phyloP scores from a whole-genome alignment of 2,888 invertebrate genomes.

The Clistopyga incitator region DNA sequence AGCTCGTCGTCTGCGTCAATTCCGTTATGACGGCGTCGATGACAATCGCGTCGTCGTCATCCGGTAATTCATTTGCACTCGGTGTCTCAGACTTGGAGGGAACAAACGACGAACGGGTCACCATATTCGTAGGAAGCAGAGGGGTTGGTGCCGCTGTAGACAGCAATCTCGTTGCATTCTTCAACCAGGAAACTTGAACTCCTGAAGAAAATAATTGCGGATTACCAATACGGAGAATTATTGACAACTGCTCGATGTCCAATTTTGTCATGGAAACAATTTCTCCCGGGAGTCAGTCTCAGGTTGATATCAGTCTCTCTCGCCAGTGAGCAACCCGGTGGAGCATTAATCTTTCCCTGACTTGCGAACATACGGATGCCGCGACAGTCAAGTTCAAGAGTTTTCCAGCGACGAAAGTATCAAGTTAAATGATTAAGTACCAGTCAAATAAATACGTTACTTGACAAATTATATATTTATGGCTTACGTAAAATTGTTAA shows the following conservation, averaged over 20 bases:
- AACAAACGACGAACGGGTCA: conserved; percentile 74
- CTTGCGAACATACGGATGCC: neutral
- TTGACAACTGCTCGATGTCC: conserved; percentile 12
- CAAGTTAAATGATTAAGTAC: neutral
- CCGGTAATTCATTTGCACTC: conserved; percentile 75
- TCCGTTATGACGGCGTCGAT: conserved; percentile 78
- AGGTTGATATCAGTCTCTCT: conserved; percentile 40
- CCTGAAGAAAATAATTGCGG: conserved; percentile 71
- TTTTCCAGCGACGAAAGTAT: neutral
- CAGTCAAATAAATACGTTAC: neutral
- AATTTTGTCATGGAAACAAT: conserved; percentile 36
- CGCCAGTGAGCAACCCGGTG: neutral
- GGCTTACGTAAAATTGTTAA: no score
- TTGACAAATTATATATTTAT: neutral
- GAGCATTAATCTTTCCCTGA: conserved; percentile 39
- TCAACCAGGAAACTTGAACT: conserved; percentile 80
- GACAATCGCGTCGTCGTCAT: conserved; percentile 78
- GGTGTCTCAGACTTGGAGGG: conserved; percentile 70
- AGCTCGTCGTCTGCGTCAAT: conserved; percentile 70
- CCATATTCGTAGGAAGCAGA: conserved; percentile 74
- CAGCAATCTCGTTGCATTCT: conserved; percentile 78
- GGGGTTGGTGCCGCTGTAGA: conserved; percentile 74
- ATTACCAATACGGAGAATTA: conserved; percentile 26
- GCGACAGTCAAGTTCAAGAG: conserved; percentile 36
- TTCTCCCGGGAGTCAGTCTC: conserved; percentile 31